These are phyloP conservation scores for Amazona guildingii DNA, from an alignment of 2,113 vertebrate species.

Conservation along the genomic window DNA sequence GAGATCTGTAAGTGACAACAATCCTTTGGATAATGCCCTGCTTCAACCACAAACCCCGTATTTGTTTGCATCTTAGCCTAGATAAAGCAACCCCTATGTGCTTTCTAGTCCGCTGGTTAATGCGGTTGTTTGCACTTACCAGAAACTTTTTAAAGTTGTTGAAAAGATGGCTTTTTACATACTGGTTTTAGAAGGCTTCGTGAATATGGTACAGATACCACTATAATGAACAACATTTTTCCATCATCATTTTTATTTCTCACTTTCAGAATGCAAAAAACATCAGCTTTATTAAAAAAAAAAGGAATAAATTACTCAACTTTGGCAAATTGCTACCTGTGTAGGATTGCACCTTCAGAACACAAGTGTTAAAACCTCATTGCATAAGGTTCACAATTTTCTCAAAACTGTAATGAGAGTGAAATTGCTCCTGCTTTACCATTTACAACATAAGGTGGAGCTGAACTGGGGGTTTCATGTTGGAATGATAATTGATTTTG, in stretches of 20 bases:
- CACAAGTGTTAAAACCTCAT: not conserved
- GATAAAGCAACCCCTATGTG: not conserved
- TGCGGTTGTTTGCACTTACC: not conserved
- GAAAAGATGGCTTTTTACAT: not conserved
- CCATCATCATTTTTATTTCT: not conserved
- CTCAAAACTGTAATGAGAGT: not conserved
- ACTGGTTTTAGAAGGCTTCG: not conserved
- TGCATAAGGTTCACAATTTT: not conserved
- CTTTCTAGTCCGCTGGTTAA: not conserved
- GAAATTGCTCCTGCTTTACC: conserved; percentile 7
- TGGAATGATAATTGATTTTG: conserved; percentile 10
- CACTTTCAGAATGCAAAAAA: not conserved
- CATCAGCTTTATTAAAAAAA: not conserved
- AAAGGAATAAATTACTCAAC: not conserved
- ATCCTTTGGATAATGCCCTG: not conserved
- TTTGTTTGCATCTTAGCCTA: not conserved
- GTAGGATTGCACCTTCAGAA: not conserved
- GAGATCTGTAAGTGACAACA: not conserved
- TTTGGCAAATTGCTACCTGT: not conserved
- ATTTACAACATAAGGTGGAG: not conserved
- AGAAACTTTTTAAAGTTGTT: not conserved
- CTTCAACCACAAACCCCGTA: accelerated
- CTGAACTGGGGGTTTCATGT: not conserved
- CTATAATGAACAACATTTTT: not conserved
- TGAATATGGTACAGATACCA: not conserved